Base-by-base conservation (phyloP, 2,888 invertebrate genomes). In the Drosophila parthenogenetica region DNA sequence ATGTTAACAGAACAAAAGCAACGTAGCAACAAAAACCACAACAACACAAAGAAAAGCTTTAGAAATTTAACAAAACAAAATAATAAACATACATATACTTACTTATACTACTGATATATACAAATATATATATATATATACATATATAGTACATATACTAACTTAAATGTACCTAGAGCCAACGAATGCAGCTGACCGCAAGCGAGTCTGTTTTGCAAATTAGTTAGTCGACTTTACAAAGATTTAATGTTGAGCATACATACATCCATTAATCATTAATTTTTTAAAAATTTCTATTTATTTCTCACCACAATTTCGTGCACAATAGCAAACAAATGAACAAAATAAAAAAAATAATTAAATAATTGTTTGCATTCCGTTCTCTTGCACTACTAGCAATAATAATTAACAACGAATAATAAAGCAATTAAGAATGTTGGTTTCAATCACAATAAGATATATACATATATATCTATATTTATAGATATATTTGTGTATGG, bases 1-100 rank as follows among this genome's bases (percentile, higher is more conserved):
- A 73, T 75, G 62, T 73, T 73, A 73, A 75, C 76, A 70, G 45
- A 35, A 43, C 29, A 29, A 62, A 77, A 60, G 61, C 57, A 73
- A 72, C 49, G 37, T 42, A 32, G 42, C 54, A 57, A 37, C 70
- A 69, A 67, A 35, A 22, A 13, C 22, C 40, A 40, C 42, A 42
- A 55, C 29, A 48, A 42, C 50, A 46, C 59, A 73, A 73, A 42
- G 48, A 39, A 77, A 68, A 74, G 78, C 74, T 74, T 74, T 78
- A 75, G 59, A 53, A 35, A 40, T 62, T 77, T 55, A 77, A 43
- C 42, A 63, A 40, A 51, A 45, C 46, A 61, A 35, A 1, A 51
- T 48, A 62, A 35, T 32, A 49, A 22, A 29, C 14, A 62, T 17
- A 46, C 7, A 43, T 50, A 58, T 51, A 29, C 29, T 39, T 50